Evolutionary conservation across 1,140 invertebrate genomes (phyloP).

Genomic region (Papilio machaon): DNA sequence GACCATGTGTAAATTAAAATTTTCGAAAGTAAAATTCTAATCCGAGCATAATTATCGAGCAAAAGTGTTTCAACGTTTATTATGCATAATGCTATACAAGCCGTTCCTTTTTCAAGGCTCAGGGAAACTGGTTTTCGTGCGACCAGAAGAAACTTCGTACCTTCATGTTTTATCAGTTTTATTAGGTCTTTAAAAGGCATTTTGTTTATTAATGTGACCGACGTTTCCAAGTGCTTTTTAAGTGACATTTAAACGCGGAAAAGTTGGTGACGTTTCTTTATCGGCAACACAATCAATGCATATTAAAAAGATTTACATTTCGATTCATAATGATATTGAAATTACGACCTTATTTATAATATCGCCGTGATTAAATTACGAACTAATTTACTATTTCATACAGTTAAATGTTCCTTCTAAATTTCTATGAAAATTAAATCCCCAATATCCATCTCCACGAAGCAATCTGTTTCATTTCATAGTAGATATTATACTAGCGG

Average conservation of each 20-base stretch:
- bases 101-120: slow-evolving; percentile 37
- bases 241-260: slow-evolving; percentile 36
- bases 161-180: slow-evolving; percentile 31
- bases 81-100: slow-evolving; percentile 28
- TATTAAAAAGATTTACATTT: slow-evolving; percentile 16
- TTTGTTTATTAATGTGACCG: slow-evolving; percentile 33
- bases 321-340: neutral
- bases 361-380: too few relatives aligned
- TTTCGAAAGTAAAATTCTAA: slow-evolving; percentile 35
- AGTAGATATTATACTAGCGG: neutral
- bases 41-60: slow-evolving; percentile 21
- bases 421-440: too few relatives aligned
- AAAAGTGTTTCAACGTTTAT: slow-evolving; percentile 36
- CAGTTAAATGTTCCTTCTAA: too few relatives aligned
- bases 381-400: too few relatives aligned
- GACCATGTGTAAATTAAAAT: slow-evolving; percentile 3
- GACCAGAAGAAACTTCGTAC: slow-evolving; percentile 21
- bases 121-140: slow-evolving; percentile 16
- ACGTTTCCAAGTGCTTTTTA: slow-evolving; percentile 29
- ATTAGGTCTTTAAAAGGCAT: slow-evolving; percentile 37
- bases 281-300: neutral
- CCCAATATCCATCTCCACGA: too few relatives aligned
- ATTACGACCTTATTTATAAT: too few relatives aligned
- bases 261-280: slow-evolving; percentile 1
- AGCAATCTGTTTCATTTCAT: too few relatives aligned